Conservation (phyloP, 1,140 invertebrate species). For the Drosophila santomea region DNA sequence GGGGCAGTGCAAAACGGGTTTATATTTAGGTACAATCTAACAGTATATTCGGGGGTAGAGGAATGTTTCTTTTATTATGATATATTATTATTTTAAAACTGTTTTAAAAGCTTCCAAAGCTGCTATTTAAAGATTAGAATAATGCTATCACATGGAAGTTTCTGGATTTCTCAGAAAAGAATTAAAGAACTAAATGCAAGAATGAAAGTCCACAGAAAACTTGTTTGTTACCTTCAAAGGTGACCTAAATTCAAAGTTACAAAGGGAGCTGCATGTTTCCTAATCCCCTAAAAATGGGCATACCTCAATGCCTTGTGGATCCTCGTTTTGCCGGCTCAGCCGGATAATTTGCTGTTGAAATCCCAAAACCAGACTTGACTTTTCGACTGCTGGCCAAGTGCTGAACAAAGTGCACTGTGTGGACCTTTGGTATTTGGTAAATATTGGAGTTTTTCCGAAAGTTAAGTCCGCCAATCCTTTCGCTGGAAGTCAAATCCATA, state of each 20-base stretch:
- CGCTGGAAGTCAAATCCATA: constrained; percentile 47
- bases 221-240: too few relatives aligned
- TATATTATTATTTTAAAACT: constrained; percentile 16
- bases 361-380: constrained; percentile 57
- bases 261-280: background rate
- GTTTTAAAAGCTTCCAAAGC: background rate
- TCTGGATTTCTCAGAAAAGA: background rate
- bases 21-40: constrained; percentile 18
- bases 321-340: constrained; percentile 40
- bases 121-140: background rate
- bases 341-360: constrained; percentile 36
- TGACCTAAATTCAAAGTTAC: background rate
- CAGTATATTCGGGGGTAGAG: constrained; percentile 12
- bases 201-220: too few relatives aligned
- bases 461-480: constrained; percentile 64
- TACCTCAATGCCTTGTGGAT: constrained; percentile 22
- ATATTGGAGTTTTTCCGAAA: constrained; percentile 71
- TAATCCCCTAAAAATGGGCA: constrained; percentile 13
- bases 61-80: background rate
- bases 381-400: constrained; percentile 58
- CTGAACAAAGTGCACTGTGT: constrained; percentile 4
- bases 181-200: too few relatives aligned
- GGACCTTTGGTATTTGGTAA: constrained; percentile 68
- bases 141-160: background rate
- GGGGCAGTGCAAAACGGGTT: constrained; percentile 18